phyloP scores from a whole-genome alignment of 64 coral and sea anemone genomes.

The Pachyseris speciosa region DNA sequence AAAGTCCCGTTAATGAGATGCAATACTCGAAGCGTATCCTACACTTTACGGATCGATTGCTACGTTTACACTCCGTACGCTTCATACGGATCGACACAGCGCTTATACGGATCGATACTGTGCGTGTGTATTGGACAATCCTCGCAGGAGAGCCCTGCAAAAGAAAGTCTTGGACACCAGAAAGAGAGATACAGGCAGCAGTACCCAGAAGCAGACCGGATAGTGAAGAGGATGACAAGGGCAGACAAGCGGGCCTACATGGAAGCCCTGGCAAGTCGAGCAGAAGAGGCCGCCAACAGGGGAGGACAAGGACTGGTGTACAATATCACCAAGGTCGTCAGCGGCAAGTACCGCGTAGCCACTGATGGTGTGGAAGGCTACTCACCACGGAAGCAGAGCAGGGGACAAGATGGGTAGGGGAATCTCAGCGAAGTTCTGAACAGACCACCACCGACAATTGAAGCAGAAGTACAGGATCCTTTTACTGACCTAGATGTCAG shows the following conservation, averaged over 20 bases:
- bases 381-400: conserved; percentile 27
- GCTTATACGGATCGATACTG: too few species aligned
- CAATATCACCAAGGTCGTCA: not conserved
- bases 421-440: not conserved
- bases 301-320: not conserved
- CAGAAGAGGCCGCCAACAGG: not conserved
- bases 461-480: not conserved
- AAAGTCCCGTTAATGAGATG: too few species aligned
- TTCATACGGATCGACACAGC: too few species aligned
- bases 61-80: too few species aligned
- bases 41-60: too few species aligned
- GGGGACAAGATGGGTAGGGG: not conserved
- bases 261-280: not conserved
- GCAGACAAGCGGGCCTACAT: not conserved
- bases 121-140: too few species aligned
- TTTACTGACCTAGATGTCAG: not conserved
- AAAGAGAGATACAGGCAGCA: too few species aligned
- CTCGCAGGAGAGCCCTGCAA: too few species aligned
- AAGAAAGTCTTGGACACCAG: too few species aligned
- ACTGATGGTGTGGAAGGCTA: not conserved
- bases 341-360: conserved; percentile 26
- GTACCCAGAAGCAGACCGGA: too few species aligned
- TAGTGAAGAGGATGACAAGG: not conserved
- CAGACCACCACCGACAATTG: conserved; percentile 7
- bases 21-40: too few species aligned